These are phyloP conservation scores for Distichodus sexfasciatus DNA, from an alignment of 2,797 vertebrate species.

Conservation along the genomic window DNA sequence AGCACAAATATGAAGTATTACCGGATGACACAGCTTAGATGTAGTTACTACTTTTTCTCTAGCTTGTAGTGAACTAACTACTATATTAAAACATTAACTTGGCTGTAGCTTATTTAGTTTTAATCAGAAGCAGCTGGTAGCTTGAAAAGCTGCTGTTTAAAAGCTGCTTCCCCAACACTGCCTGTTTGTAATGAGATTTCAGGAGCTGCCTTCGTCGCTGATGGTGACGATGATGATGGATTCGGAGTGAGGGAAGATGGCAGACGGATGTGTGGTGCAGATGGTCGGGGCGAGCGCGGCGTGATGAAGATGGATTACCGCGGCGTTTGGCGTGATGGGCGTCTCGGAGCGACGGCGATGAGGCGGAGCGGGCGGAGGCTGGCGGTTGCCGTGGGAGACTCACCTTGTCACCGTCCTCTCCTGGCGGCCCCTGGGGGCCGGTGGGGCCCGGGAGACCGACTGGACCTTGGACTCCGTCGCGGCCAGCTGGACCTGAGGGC, in stretches of 20 bases:
- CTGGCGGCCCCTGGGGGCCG: constrained; percentile 93
- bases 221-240: constrained; percentile 55
- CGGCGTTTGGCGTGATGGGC: constrained; percentile 20
- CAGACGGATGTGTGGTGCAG: constrained; percentile 51
- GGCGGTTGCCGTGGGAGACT: constrained; percentile 31
- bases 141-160: too few species aligned
- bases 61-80: too few species aligned
- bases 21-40: too few species aligned
- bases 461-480: constrained; percentile 94
- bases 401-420: constrained; percentile 98
- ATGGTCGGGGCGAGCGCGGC: constrained; percentile 47
- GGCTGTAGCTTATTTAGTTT: too few species aligned
- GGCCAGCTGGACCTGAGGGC: constrained; percentile 91
- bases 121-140: too few species aligned
- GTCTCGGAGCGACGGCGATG: background rate
- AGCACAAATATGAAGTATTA: too few species aligned
- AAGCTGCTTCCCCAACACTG: too few species aligned
- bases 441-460: constrained; percentile 94
- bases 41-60: too few species aligned
- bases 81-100: too few species aligned
- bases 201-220: constrained; percentile 22
- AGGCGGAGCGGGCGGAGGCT: background rate
- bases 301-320: constrained; percentile 53
- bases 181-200: constrained; percentile 50
- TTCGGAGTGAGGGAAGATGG: constrained; percentile 22